A percentile compares a stretch with the other conserved stretches of the same genome.
Evolutionary conservation across 2,113 vertebrate species (phyloP).

Genomic region (Leuciscus idus): DNA sequence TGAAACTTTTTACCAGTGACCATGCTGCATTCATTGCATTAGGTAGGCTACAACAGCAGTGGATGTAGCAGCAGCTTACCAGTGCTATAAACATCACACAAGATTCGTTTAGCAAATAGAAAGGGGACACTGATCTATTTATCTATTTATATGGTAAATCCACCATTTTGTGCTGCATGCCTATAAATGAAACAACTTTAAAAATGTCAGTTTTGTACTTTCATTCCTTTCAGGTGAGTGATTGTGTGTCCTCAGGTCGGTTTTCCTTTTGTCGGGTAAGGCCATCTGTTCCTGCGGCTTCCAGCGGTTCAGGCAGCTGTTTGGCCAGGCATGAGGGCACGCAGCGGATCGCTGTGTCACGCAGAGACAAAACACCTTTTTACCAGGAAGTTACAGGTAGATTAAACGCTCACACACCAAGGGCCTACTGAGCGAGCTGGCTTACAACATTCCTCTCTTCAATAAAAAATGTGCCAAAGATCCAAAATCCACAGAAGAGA

Average conservation of each 20-base stretch:
- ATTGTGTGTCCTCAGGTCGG: slow-evolving; percentile 11
- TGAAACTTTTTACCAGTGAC: neutral
- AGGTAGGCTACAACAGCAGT: neutral
- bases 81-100: neutral
- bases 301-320: slow-evolving; percentile 70
- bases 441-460: slow-evolving; percentile 37
- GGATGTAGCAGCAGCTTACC: neutral
- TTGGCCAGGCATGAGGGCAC: slow-evolving; percentile 60
- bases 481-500: slow-evolving; percentile 12
- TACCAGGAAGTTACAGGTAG: slow-evolving; percentile 62
- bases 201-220: neutral
- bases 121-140: neutral
- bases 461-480: slow-evolving; percentile 28
- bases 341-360: slow-evolving; percentile 51
- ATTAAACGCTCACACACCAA: slow-evolving; percentile 56
- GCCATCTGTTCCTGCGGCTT: slow-evolving; percentile 65
- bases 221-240: slow-evolving; percentile 24
- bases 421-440: slow-evolving; percentile 56
- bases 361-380: slow-evolving; percentile 64
- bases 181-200: neutral
- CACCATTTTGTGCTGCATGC: neutral
- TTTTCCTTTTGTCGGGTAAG: slow-evolving; percentile 51
- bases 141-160: neutral
- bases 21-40: neutral
- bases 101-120: neutral